A percentile compares a stretch with the other conserved stretches of the same genome.
Evolutionary conservation across 2,888 invertebrate genomes (phyloP).

Genomic region (Aleiodes testaceus): DNA sequence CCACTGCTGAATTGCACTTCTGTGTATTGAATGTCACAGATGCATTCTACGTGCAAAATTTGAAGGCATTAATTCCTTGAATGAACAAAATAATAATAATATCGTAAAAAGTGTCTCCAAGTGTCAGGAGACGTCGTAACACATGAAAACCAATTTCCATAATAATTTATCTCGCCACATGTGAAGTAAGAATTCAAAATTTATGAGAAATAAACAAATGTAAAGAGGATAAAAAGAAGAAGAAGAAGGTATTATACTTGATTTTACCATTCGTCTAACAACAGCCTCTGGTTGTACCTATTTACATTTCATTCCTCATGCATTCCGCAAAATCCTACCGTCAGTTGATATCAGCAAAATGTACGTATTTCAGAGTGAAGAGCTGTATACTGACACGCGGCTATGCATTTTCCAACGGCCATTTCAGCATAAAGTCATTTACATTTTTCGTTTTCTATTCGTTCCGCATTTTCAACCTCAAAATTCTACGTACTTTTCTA

Average conservation of each 20-base stretch:
- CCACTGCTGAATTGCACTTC: constrained; percentile 42
- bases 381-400: constrained; percentile 28
- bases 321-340: constrained; percentile 28
- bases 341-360: constrained; percentile 29
- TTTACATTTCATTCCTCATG: constrained; percentile 32
- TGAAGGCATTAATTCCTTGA: too few relatives aligned
- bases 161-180: constrained; percentile 12
- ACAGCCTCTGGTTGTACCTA: constrained; percentile 23
- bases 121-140: constrained; percentile 13
- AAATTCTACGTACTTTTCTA: background rate
- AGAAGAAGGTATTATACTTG: constrained; percentile 21
- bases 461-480: constrained; percentile 20
- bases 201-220: constrained; percentile 15
- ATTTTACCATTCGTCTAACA: constrained; percentile 31
- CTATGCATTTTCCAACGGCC: constrained; percentile 30
- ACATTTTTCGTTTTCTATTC: constrained; percentile 32
- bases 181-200: constrained; percentile 17
- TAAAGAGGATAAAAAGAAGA: background rate
- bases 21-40: constrained; percentile 3
- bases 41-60: background rate
- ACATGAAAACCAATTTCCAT: constrained; percentile 25
- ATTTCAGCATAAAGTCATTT: constrained; percentile 33
- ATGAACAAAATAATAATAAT: too few relatives aligned
- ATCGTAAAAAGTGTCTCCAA: constrained; percentile 1
- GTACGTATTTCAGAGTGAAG: constrained; percentile 30